phyloP scores from a whole-genome alignment of 2,888 invertebrate genomes.

The Bellardia pandia region DNA sequence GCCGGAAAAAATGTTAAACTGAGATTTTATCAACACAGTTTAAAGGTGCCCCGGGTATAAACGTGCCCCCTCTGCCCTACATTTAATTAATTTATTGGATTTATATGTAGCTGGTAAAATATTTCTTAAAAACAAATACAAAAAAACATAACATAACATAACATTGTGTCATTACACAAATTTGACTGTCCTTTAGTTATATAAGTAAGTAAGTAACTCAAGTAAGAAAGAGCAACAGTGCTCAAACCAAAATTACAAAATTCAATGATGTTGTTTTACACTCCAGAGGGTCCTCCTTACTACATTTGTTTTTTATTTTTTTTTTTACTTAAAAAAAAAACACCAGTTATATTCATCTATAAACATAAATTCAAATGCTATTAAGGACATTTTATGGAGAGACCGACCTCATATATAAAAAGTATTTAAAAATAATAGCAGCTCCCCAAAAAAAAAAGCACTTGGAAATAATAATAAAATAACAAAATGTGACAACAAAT shows the following conservation, averaged over 20 bases:
- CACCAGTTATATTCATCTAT: slow-evolving; percentile 62
- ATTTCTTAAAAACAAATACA: slow-evolving; percentile 12
- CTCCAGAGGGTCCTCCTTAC: neutral
- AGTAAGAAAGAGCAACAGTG: neutral
- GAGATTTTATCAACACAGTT: no score
- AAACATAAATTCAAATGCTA: slow-evolving; percentile 70
- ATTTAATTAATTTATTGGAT: slow-evolving; percentile 60
- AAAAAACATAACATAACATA: neutral
- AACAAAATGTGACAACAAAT: slow-evolving; percentile 20
- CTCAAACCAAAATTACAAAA: neutral
- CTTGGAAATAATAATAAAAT: neutral
- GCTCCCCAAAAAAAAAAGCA: neutral
- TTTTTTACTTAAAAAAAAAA: neutral
- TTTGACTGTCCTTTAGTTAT: neutral
- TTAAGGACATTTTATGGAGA: slow-evolving; percentile 63
- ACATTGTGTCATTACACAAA: slow-evolving; percentile 62
- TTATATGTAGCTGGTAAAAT: slow-evolving; percentile 38
- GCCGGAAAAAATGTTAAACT: no score
- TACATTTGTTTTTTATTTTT: slow-evolving; percentile 9
- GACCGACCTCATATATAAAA: slow-evolving; percentile 62
- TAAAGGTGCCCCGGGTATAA: no score
- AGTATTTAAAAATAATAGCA: slow-evolving; percentile 47
- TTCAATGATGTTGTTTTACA: neutral
- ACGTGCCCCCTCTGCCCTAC: no score
- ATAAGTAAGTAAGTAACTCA: no score